Conservation (phyloP, 2,113 vertebrate genomes). For the Misgurnus mizolepis region DNA sequence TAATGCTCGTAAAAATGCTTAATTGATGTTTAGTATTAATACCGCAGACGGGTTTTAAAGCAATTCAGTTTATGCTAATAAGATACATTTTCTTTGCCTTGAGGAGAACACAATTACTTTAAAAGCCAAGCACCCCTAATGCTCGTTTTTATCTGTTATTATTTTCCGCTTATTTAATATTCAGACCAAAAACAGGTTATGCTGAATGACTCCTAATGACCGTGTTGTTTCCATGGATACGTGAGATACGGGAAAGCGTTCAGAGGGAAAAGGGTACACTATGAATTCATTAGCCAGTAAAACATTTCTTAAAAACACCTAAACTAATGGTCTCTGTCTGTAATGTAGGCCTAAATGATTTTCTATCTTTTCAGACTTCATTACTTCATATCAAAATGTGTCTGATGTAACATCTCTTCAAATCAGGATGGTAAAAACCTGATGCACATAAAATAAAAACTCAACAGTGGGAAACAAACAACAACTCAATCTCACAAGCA, state of each 20-base stretch:
- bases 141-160: conserved; percentile 45
- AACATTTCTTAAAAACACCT: conserved; percentile 27
- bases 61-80: conserved; percentile 44
- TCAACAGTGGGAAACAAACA: too few species aligned
- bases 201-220: conserved; percentile 50
- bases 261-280: conserved; percentile 22
- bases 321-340: background rate
- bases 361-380: background rate
- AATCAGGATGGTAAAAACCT: too few species aligned
- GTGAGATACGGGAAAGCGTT: conserved; percentile 46
- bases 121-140: conserved; percentile 48
- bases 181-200: conserved; percentile 48
- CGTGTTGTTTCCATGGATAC: conserved; percentile 61
- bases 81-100: conserved; percentile 35
- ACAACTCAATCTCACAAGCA: too few species aligned
- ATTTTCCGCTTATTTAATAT: conserved; percentile 45
- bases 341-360: background rate
- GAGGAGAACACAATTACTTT: conserved; percentile 50
- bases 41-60: conserved; percentile 30
- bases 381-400: background rate
- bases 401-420: too few species aligned
- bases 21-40: conserved; percentile 46
- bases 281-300: conserved; percentile 44
- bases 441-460: too few species aligned
- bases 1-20: conserved; percentile 38